These are phyloP conservation scores for Platycercus adscitus DNA, from an alignment of 2,113 vertebrate genomes.

Conservation along the genomic window DNA sequence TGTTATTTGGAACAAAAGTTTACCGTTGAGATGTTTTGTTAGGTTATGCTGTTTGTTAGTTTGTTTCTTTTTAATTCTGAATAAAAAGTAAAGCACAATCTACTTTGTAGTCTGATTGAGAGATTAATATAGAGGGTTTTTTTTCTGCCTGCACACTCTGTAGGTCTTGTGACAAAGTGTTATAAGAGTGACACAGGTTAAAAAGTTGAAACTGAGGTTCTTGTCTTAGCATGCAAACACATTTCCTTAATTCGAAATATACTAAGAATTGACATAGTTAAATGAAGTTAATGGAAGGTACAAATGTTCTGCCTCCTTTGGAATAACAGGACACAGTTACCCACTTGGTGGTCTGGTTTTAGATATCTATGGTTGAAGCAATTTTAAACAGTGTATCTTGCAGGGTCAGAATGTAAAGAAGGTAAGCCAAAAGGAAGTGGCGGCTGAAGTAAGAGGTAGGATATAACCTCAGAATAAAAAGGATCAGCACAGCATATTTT, in stretches of 20 bases:
- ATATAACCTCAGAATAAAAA: slow-evolving; percentile 59
- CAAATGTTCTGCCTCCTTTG: not conserved
- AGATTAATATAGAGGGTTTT: not conserved
- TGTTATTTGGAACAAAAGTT: not conserved
- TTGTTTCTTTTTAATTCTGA: not conserved
- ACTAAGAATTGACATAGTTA: slow-evolving; percentile 22
- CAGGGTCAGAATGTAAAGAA: not conserved
- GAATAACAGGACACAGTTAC: slow-evolving; percentile 6
- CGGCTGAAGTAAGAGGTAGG: slow-evolving; percentile 54
- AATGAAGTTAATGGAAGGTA: not conserved
- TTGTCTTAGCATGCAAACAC: not conserved
- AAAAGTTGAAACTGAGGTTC: not conserved
- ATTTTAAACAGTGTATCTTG: not conserved
- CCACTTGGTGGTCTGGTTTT: not conserved
- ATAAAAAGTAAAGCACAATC: not conserved
- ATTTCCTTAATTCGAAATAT: not conserved
- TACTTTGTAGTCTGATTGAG: not conserved
- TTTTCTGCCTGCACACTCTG: not conserved
- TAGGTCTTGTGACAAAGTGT: not conserved
- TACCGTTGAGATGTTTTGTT: not conserved
- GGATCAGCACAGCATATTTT: slow-evolving; percentile 45
- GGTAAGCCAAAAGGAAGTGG: slow-evolving; percentile 50
- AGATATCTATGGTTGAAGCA: not conserved
- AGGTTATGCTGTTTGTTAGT: not conserved
- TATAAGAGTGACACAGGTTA: not conserved